Conservation (phyloP, 2,113 vertebrate genomes). For the Trichechus manatus region DNA sequence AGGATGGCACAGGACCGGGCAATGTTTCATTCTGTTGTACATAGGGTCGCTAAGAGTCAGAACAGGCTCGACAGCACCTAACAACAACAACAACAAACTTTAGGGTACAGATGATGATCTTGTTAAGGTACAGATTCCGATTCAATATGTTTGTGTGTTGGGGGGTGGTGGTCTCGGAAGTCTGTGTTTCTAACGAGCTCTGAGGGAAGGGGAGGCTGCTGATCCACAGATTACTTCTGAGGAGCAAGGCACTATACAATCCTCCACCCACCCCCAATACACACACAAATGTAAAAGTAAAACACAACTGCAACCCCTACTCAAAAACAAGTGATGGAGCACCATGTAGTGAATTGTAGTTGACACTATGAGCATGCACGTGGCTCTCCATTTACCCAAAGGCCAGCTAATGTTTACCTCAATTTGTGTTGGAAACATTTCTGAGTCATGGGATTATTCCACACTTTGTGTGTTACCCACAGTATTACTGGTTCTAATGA, state of each 20-base stretch:
- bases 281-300: neutral
- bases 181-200: neutral
- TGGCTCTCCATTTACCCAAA: neutral
- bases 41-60: too few species aligned
- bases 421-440: neutral
- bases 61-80: too few species aligned
- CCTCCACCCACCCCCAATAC: neutral
- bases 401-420: neutral
- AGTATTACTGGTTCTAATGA: neutral
- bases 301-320: neutral
- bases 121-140: neutral
- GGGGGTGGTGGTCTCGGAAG: neutral
- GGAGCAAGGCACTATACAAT: neutral
- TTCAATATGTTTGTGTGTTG: too few species aligned
- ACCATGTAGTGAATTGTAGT: neutral
- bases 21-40: too few species aligned
- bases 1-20: too few species aligned
- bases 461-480: too few species aligned
- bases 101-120: neutral
- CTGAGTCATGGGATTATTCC: neutral
- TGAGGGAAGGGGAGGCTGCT: rapidly evolving
- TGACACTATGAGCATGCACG: neutral
- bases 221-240: too few species aligned
- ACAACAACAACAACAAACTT: too few species aligned
- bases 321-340: neutral